A percentile compares a stretch with the other conserved stretches of the same genome.
phyloP scores from a whole-genome alignment of 2,888 invertebrate species.

The Chaitophorus viminalis region DNA sequence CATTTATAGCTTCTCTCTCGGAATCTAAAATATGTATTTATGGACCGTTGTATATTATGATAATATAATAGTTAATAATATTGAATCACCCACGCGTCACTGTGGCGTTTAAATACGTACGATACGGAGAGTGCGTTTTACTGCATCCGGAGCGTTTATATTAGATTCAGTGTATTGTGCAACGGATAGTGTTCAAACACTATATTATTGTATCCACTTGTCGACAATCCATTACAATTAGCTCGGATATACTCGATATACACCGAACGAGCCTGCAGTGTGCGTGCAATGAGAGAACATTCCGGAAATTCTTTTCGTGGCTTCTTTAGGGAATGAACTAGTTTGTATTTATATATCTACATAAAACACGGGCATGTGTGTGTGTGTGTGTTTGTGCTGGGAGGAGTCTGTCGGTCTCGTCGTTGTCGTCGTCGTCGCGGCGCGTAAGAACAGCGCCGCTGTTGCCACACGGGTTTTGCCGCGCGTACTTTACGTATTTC shows the following conservation, averaged over 20 bases:
- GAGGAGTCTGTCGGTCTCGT: slow-evolving; percentile 30
- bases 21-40: too few species aligned
- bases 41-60: too few species aligned
- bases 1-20: too few species aligned
- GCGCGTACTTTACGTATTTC: slow-evolving; percentile 43
- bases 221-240: neutral
- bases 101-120: neutral
- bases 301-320: slow-evolving; percentile 51
- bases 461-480: slow-evolving; percentile 28
- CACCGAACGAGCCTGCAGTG: neutral
- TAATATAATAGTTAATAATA: too few species aligned
- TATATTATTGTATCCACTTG: too few species aligned
- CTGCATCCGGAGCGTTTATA: neutral
- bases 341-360: slow-evolving; percentile 9
- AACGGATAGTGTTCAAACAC: neutral
- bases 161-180: neutral
- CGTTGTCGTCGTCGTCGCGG: slow-evolving; percentile 10
- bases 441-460: slow-evolving; percentile 39
- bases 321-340: slow-evolving; percentile 56
- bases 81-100: too few species aligned
- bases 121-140: neutral
- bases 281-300: slow-evolving; percentile 38
- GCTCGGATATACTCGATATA: neutral
- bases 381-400: neutral
- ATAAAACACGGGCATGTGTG: neutral